phyloP scores from a whole-genome alignment of 1,140 invertebrate genomes.

The Tribolium castaneum region DNA sequence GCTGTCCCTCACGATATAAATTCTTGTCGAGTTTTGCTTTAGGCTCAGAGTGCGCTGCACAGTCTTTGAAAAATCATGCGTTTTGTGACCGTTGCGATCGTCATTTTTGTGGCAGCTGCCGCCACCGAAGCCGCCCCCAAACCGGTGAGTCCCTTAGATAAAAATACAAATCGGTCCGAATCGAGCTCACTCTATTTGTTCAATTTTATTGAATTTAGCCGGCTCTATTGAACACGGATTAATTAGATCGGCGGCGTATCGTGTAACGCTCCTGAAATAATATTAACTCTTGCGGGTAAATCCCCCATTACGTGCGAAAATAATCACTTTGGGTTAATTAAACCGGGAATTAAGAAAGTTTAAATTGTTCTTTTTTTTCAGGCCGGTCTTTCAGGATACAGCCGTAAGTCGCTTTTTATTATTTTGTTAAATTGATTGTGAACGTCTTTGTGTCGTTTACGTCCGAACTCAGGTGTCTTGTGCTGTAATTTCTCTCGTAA shows the following conservation, averaged over 20 bases:
- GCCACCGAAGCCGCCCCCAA: constrained; percentile 19
- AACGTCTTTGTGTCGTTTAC: neutral
- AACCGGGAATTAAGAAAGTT: neutral
- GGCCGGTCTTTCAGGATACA: neutral
- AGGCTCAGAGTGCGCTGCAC: neutral
- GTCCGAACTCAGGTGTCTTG: constrained; percentile 21
- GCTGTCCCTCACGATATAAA: constrained; percentile 2
- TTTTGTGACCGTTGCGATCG: neutral
- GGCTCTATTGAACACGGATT: constrained; percentile 11
- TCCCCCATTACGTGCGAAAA: neutral
- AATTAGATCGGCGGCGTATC: constrained; percentile 16
- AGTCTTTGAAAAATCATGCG: neutral
- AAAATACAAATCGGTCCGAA: neutral
- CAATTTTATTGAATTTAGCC: constrained; percentile 16
- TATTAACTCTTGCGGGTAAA: neutral
- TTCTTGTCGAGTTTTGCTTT: neutral
- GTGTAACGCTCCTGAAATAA: constrained; percentile 9
- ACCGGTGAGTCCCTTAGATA: constrained; percentile 11
- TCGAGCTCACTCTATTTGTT: neutral
- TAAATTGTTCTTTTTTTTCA: neutral
- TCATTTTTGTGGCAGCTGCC: neutral
- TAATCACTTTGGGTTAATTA: neutral
- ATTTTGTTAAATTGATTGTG: neutral
- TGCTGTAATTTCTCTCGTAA: neutral
- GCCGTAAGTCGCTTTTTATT: neutral